Evolutionary conservation across 2,888 invertebrate genomes (phyloP).

Genomic region (Sesia apiformis): DNA sequence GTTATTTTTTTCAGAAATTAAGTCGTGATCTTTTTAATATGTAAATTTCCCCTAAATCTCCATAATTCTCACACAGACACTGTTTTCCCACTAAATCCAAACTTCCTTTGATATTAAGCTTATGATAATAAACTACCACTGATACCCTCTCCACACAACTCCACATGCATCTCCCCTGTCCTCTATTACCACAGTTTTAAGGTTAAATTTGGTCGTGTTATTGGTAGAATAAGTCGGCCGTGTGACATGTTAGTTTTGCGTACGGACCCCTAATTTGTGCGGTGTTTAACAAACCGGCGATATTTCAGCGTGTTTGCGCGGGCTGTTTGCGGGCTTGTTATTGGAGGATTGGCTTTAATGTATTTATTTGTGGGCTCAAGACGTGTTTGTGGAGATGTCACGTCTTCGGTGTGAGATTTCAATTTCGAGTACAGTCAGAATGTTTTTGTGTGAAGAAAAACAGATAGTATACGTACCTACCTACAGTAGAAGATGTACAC

Average conservation of each 20-base stretch:
- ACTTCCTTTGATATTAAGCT: conserved; percentile 31
- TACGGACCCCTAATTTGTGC: conserved; percentile 34
- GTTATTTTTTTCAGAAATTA: too few species aligned
- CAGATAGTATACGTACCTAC: too few species aligned
- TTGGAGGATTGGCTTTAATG: conserved; percentile 9
- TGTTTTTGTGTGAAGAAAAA: too few species aligned
- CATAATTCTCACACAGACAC: background rate
- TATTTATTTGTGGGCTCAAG: conserved; percentile 4
- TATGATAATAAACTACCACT: conserved; percentile 24
- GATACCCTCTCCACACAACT: conserved; percentile 14
- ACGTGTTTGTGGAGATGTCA: background rate
- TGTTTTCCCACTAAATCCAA: conserved; percentile 15
- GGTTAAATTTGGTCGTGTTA: background rate
- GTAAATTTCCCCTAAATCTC: too few species aligned
- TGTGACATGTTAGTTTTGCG: conserved; percentile 34
- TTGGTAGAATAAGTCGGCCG: conserved; percentile 1
- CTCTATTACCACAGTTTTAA: background rate
- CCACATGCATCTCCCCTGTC: background rate
- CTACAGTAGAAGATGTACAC: too few species aligned
- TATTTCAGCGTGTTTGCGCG: conserved; percentile 12
- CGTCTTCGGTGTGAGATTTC: conserved; percentile 6
- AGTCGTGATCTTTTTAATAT: too few species aligned
- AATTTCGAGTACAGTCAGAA: background rate
- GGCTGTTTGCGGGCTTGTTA: conserved; percentile 20
- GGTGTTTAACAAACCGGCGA: conserved; percentile 18